Evolutionary conservation across 2,113 vertebrate genomes (phyloP).

Genomic region (Equus quagga): DNA sequence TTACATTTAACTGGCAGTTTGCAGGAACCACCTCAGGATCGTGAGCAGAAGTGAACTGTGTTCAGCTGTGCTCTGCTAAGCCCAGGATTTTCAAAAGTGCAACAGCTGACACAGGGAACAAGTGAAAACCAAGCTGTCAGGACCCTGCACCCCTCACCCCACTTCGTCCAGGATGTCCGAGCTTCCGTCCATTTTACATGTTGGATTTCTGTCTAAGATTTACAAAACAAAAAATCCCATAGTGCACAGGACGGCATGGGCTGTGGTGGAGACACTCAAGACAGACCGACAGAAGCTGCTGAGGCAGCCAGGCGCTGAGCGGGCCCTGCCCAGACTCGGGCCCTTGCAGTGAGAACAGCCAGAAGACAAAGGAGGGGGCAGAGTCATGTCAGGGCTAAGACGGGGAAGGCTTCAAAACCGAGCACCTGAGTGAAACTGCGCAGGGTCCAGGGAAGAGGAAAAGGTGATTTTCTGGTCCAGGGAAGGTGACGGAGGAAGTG

Average conservation of each 20-base stretch:
- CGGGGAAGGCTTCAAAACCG: not conserved
- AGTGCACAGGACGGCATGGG: rapidly evolving
- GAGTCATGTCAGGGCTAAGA: not conserved
- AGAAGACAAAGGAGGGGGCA: rapidly evolving
- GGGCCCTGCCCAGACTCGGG: rapidly evolving
- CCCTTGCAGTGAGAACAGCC: rapidly evolving
- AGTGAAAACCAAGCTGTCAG: not conserved
- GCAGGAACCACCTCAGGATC: not conserved
- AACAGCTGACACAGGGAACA: rapidly evolving
- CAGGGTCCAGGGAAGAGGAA: not conserved
- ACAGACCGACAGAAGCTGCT: rapidly evolving
- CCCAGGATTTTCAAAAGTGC: rapidly evolving
- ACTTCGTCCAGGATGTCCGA: rapidly evolving
- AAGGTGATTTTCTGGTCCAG: too few relatives aligned
- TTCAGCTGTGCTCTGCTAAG: not conserved
- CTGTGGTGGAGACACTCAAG: rapidly evolving
- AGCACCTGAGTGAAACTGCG: not conserved
- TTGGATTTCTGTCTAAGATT: not conserved
- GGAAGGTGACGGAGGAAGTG: not conserved
- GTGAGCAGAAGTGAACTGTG: not conserved
- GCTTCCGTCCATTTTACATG: not conserved
- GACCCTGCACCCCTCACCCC: rapidly evolving
- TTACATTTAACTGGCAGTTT: rapidly evolving
- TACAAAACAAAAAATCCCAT: too few relatives aligned
- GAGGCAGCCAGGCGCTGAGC: too few relatives aligned